Evolutionary conservation across 64 coral and sea anemone species (phyloP).

Genomic region (Montipora cactus): DNA sequence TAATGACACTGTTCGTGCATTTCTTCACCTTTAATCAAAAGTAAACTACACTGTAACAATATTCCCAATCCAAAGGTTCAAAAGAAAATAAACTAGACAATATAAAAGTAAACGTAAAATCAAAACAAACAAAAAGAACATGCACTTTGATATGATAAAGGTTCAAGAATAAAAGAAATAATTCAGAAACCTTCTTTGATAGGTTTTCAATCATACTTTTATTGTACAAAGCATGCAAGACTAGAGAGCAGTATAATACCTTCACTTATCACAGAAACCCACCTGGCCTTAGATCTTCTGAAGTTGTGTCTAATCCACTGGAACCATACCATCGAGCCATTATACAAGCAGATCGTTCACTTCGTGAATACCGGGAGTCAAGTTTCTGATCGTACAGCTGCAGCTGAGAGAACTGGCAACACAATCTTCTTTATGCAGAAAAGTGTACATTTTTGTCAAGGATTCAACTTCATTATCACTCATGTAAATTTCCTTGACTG

Average conservation of each 20-base stretch:
- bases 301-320: constrained; percentile 12
- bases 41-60: neutral
- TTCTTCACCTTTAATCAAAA: neutral
- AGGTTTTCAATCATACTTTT: too few species aligned
- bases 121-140: too few species aligned
- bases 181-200: too few species aligned
- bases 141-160: too few species aligned
- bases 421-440: neutral
- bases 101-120: too few species aligned
- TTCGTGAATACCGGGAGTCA: constrained; percentile 19
- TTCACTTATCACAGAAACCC: neutral
- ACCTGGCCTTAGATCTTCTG: constrained; percentile 38
- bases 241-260: too few species aligned
- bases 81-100: too few species aligned
- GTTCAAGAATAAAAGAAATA: too few species aligned
- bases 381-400: neutral
- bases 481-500: constrained; percentile 20
- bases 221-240: too few species aligned
- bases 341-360: constrained; percentile 1
- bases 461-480: constrained; percentile 52
- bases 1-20: neutral
- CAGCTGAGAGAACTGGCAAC: neutral
- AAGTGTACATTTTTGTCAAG: constrained; percentile 13
- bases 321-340: constrained; percentile 7
- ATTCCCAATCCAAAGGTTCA: too few species aligned